Evolutionary conservation across 1,140 invertebrate genomes (phyloP).

Genomic region (Penaeus japonicus): DNA sequence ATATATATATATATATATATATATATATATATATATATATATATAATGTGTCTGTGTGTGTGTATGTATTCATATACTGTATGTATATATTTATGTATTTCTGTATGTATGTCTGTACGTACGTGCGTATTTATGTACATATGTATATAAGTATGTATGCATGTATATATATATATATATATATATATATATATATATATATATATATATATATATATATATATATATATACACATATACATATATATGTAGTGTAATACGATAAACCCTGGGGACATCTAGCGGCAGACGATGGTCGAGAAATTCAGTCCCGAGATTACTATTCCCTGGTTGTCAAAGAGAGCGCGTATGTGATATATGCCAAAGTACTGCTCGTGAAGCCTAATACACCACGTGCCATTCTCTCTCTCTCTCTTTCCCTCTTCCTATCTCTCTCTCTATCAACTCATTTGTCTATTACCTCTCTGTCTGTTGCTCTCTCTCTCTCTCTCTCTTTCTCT

Average conservation of each 20-base stretch:
- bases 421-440: too few relatives aligned
- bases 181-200: not conserved
- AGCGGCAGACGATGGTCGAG: too few relatives aligned
- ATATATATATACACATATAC: not conserved
- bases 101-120: not conserved
- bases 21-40: not conserved
- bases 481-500: not conserved
- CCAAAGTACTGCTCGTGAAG: too few relatives aligned
- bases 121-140: not conserved
- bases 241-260: too few relatives aligned
- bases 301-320: too few relatives aligned
- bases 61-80: not conserved
- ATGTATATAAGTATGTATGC: not conserved
- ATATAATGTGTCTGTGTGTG: not conserved
- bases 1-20: not conserved
- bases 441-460: too few relatives aligned
- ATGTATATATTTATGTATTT: not conserved
- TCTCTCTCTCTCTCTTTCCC: too few relatives aligned
- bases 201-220: not conserved
- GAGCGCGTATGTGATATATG: too few relatives aligned
- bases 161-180: not conserved
- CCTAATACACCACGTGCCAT: not conserved
- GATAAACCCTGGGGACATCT: too few relatives aligned
- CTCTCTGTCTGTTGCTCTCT: too few relatives aligned
- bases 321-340: too few relatives aligned